A percentile compares a stretch with the other conserved stretches of the same genome.
phyloP scores from a whole-genome alignment of 2,797 vertebrate genomes.

The Tachyglossus aculeatus region DNA sequence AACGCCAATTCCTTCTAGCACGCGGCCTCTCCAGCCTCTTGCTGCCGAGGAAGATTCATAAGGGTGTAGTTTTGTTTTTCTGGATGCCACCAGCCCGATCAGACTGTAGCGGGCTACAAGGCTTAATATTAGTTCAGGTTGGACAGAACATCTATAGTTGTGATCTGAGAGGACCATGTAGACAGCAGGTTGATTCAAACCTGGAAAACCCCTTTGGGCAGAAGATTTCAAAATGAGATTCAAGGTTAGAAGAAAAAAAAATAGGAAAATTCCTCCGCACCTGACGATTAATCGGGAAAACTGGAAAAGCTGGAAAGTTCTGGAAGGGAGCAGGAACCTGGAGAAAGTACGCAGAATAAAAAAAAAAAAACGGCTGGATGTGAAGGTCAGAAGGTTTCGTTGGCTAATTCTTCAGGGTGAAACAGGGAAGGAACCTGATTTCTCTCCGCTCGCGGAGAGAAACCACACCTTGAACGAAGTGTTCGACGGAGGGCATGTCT shows the following conservation, averaged over 20 bases:
- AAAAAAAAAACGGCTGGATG: neutral
- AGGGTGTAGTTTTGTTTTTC: conserved; percentile 12
- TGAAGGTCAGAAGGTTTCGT: neutral
- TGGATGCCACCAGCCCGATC: neutral
- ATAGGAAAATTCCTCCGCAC: too few relatives aligned
- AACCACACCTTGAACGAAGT: neutral
- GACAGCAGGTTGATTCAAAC: conserved; percentile 40
- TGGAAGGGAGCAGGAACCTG: too few relatives aligned
- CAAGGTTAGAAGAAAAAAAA: conserved; percentile 17
- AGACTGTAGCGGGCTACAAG: neutral
- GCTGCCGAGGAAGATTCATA: neutral
- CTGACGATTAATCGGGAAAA: too few relatives aligned
- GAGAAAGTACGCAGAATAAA: neutral
- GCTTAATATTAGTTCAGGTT: neutral
- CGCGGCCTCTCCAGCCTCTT: neutral
- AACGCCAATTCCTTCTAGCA: neutral
- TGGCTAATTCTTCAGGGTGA: neutral
- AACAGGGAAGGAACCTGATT: neutral
- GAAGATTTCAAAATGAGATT: conserved; percentile 60
- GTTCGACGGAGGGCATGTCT: neutral
- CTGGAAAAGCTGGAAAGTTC: too few relatives aligned
- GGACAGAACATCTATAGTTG: neutral
- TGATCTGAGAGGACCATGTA: neutral
- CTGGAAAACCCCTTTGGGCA: conserved; percentile 55
- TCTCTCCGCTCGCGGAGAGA: neutral